Evolutionary conservation across 2,888 invertebrate species (phyloP), one percentile per base, ranked within the genome.

Genomic region (Macaria liturata): DNA sequence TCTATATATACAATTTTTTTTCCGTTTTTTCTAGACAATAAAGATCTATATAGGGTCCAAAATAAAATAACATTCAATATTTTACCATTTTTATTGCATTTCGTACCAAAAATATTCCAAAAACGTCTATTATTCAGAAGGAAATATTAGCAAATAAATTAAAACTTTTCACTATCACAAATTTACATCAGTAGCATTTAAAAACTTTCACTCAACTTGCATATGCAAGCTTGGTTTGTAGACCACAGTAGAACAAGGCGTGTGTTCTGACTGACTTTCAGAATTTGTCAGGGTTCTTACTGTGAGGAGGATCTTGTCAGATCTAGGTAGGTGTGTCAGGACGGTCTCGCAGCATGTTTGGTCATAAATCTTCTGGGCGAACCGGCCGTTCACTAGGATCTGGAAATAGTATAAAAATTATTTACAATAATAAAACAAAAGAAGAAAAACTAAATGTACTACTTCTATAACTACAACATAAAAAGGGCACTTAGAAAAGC

Each of bases 361-460:
- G 45, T 70, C 76, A 3, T 77, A 62, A 8, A 82, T 78, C 60
- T 78, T 83, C 62, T 84, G 74, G 0, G 84, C 76, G 0, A 78
- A 58, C 3, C 74, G 70, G 0, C 83, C 86, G 48, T 84, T 81
- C 3, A 84, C 74, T 45, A 81, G 65, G n/a, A 86, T 53, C 88
- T 87, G 71, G 71, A 62, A 8, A 4, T 0, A 7, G 9, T n/a
- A 32, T 20, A 20, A 20, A n/a, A 1, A 1, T 20, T 20, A 1
- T 20, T 20, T 20, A 20, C 20, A 20, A 20, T 20, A 20, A 20
- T 20, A 20, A 20, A 20, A 20, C 20, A 20, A 20, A 20, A 2
- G 20, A 20, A 20, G 20, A 20, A 20, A 20, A 20, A 1, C 20
- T 20, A 20, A 20, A 20, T 20, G 20, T 20, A 20, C 20, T 20